A percentile compares a stretch with the other conserved stretches of the same genome.
Evolutionary conservation across 2,113 vertebrate species (phyloP).

Genomic region (Corvus hawaiiensis): DNA sequence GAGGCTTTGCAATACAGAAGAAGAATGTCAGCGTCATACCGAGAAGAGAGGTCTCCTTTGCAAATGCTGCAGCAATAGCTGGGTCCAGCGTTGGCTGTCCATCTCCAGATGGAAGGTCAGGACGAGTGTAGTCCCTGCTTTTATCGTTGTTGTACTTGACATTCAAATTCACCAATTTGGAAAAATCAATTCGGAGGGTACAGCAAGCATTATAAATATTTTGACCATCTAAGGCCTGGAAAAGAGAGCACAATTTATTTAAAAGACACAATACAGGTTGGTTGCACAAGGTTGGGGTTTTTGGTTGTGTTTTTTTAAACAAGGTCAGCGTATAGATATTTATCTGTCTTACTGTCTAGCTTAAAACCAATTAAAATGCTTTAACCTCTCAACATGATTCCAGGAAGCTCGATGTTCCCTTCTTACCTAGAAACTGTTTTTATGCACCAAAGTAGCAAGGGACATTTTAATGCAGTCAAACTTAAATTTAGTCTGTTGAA

Average conservation of each 20-base stretch:
- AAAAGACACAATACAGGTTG: not conserved
- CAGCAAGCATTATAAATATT: constrained; percentile 99
- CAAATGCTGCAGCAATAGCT: constrained; percentile 87
- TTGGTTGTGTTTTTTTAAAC: not conserved
- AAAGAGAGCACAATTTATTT: constrained; percentile 28
- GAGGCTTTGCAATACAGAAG: not conserved
- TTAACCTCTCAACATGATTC: not conserved
- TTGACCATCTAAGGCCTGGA: constrained; percentile 92
- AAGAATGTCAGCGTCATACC: constrained; percentile 77
- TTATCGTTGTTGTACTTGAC: constrained; percentile 99
- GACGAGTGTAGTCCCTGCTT: constrained; percentile 93
- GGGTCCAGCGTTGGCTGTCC: constrained; percentile 90
- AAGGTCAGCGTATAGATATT: not conserved
- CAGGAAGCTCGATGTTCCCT: not conserved
- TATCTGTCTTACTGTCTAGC: not conserved
- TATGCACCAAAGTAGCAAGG: not conserved
- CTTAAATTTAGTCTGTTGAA: not conserved
- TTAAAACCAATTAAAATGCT: not conserved
- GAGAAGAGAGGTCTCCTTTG: constrained; percentile 94
- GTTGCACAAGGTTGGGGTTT: not conserved
- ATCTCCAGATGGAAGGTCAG: constrained; percentile 93
- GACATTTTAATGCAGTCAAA: not conserved
- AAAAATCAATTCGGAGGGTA: constrained; percentile 97
- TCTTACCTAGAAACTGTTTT: not conserved
- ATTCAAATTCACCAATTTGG: constrained; percentile 96